Evolutionary conservation across 2,888 invertebrate species (phyloP), one percentile per base, ranked within the genome.

Genomic region (Tachina fera): DNA sequence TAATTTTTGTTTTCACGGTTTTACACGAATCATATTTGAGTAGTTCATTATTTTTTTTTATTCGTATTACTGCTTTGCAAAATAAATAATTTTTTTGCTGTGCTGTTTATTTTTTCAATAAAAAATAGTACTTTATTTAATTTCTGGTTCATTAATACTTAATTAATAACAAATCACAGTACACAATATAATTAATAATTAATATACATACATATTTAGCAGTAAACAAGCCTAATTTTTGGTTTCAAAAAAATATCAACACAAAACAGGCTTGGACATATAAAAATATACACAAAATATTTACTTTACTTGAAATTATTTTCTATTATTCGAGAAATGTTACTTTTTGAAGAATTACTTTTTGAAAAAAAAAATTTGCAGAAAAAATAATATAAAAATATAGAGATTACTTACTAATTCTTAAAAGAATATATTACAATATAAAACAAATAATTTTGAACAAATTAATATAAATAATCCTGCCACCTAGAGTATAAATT

Each of bases 141-240:
- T 53, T 60, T 67, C 70, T 31, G 11, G 67, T 65, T 71, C 63
- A 56, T 83, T 83, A 86, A 71, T 83, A 80, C 79, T 68, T 68
- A 83, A 72, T 82, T 80, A 77, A 72, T 86, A 86, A 86, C 86
- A 86, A 86, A 86, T 86, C 86, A 86, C 86, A 86, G 86, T 86
- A 86, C 86, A 86, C 83, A 86, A 80, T 83, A 72, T 86, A 83
- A 71, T 82, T 77, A 81, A 63, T 67, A 63, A 67, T 63, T 76
- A 76, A 77, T 68, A 68, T 61, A 71, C 45, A 65, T 72, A 72
- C 47, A 75, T 39, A 49, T 70, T 83, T 86, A 71, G 77, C 61
- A 70, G 77, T 77, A 85, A 74, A 68, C 71, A 65, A 77, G 77
- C 71, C 71, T 75, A 72, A 58, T 58, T 71, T 75, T 61, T 39